A percentile compares a stretch with the other conserved stretches of the same genome.
Evolutionary conservation across 37 sponge, comb jelly and placozoan species (phyloP).

Genomic region (Cliona cf. orientalis): DNA sequence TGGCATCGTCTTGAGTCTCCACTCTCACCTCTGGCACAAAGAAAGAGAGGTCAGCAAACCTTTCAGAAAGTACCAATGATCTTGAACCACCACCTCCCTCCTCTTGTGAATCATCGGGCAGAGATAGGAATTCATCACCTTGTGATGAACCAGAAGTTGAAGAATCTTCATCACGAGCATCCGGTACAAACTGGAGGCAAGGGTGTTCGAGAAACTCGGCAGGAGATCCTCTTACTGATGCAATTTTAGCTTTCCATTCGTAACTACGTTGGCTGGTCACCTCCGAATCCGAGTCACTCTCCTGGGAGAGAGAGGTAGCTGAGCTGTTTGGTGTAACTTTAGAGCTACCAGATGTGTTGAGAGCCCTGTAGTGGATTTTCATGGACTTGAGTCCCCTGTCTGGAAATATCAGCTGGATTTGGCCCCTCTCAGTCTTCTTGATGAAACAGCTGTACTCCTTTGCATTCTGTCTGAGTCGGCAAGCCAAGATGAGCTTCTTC

Average conservation of each 20-base stretch:
- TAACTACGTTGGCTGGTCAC: not conserved
- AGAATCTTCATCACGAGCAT: not conserved
- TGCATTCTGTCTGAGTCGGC: not conserved
- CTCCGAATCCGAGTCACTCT: not conserved
- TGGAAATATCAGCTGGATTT: not conserved
- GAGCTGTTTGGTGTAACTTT: not conserved
- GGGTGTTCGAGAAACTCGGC: not conserved
- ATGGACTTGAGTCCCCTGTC: not conserved
- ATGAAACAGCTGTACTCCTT: not conserved
- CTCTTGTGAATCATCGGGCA: too few relatives aligned
- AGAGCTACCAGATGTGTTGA: not conserved
- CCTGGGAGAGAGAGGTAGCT: too few relatives aligned
- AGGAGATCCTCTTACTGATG: not conserved
- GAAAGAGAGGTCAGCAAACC: too few relatives aligned
- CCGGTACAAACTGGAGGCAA: constrained; percentile 1
- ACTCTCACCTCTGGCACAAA: too few relatives aligned
- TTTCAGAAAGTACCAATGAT: too few relatives aligned
- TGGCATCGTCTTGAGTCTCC: too few relatives aligned
- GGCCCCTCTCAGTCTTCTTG: not conserved
- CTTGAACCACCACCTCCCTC: not conserved
- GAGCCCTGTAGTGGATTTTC: not conserved
- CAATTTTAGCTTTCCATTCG: constrained; percentile 5
- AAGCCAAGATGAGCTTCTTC: not conserved
- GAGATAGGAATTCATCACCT: not conserved
- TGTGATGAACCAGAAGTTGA: too few relatives aligned